Evolutionary conservation across 2,888 invertebrate genomes (phyloP).

Genomic region (Drosophila rubida): DNA sequence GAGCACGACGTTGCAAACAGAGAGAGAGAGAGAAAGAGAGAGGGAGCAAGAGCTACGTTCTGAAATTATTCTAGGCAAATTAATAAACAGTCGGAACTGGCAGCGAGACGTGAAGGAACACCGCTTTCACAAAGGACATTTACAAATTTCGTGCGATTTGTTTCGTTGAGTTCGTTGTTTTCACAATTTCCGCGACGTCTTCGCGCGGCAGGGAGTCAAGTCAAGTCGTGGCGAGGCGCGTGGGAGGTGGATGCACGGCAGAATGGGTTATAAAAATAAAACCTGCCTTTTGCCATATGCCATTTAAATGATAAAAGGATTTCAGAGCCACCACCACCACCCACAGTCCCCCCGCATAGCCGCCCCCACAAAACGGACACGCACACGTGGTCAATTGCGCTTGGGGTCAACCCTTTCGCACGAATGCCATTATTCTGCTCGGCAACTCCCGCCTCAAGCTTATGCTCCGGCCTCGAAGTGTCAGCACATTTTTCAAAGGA

Average conservation of each 20-base stretch:
- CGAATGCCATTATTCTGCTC: constrained; percentile 72
- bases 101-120: constrained; percentile 30
- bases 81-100: constrained; percentile 59
- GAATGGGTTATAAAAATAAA: constrained; percentile 77
- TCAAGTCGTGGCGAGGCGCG: no score
- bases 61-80: constrained; percentile 65
- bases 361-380: constrained; percentile 52
- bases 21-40: constrained; percentile 2
- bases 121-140: constrained; percentile 70
- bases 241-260: background rate
- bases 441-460: constrained; percentile 25
- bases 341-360: constrained; percentile 17
- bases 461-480: constrained; percentile 64
- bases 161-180: constrained; percentile 51
- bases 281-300: constrained; percentile 79
- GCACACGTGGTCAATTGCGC: constrained; percentile 81
- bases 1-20: background rate
- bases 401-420: constrained; percentile 82
- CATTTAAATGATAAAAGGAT: constrained; percentile 82
- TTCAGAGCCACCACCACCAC: constrained; percentile 33
- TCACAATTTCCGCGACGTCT: constrained; percentile 72
- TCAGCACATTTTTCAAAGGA: constrained; percentile 82
- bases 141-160: constrained; percentile 80
- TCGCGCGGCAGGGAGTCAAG: constrained; percentile 16
- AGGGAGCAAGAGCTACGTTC: constrained; percentile 14